Evolutionary conservation across 2,113 vertebrate species (phyloP), one percentile per base, ranked within the genome.

Genomic region (Notothenia coriiceps): DNA sequence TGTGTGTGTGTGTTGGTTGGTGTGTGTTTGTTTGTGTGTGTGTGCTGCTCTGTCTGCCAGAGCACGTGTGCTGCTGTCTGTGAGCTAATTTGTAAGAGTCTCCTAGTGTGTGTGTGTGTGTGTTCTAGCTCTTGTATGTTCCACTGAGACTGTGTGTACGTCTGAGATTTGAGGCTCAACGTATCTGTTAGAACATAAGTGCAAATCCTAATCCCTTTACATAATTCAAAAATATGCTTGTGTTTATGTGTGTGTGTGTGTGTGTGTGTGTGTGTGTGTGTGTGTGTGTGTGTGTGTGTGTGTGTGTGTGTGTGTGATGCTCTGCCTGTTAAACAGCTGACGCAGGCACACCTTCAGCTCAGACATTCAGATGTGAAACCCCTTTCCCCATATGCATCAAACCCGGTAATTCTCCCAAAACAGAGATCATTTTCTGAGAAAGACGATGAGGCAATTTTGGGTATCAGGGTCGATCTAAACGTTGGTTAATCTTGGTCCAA

Each of bases 171-270:
- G 44, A 75, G 56, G 66, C 22, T 73, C 44, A 10, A 51, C 6
- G 33, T 74, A 63, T 77, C 74, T 81, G 69, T 65, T 73, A 84
- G 78, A 82, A 57, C 57, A 79, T 59, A n/a, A 72, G 80, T 51
- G 71, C 62, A 57, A 85, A 87, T 64, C 82, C 66, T 72, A 72
- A 89, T 82, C 75, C 82, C 70, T 78, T 89, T 89, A 89, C 84
- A 84, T 84, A 84, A 84, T 82, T 82, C 59, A 70, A 77, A 14
- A 57, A 46, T 59, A 13, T 55, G 74, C 1, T 2, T 25, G 25
- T 2, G 25, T 25, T 2, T 2, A 0, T 25, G 2, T 25, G 25
- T 25, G 25, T 25, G 15, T 52, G 61, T 51, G 66, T 68, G 20
- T 46, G 14, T 57, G 14, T n/a, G 8, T 60, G 15, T 63, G 66